Evolutionary conservation across 2,113 vertebrate genomes (phyloP).

Genomic region (Catharus minimus): DNA sequence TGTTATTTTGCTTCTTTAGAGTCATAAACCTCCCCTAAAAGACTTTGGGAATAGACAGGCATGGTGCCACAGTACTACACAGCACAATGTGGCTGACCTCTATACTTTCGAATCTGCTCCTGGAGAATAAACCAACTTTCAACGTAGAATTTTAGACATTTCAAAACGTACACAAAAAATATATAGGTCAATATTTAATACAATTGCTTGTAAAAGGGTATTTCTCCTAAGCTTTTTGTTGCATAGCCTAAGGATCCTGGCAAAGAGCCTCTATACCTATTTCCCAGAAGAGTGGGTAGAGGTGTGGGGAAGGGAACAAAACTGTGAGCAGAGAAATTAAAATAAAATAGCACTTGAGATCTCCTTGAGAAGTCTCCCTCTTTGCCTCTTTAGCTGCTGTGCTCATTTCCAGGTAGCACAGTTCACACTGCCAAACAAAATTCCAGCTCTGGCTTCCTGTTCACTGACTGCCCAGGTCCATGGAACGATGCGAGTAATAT

Average conservation of each 20-base stretch:
- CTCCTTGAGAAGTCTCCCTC: not conserved
- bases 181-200: not conserved
- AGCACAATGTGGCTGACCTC: not conserved
- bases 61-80: not conserved
- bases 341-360: not conserved
- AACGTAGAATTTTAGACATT: not conserved
- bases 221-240: not conserved
- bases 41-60: not conserved
- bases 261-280: not conserved
- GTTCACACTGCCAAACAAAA: conserved; percentile 21
- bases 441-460: conserved; percentile 14
- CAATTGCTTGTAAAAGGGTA: not conserved
- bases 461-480: not conserved
- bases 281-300: not conserved
- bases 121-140: not conserved
- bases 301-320: not conserved
- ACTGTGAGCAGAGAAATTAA: not conserved
- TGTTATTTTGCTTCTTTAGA: not conserved
- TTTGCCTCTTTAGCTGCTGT: not conserved
- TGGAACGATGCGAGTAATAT: not conserved
- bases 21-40: not conserved
- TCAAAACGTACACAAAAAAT: not conserved
- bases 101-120: not conserved
- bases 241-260: not conserved
- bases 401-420: conserved; percentile 19